Percentiles rank a stretch among this genome's conserved stretches.
These are phyloP conservation scores for Cervus canadensis DNA, from an alignment of 2,113 vertebrate species.

Conservation along the genomic window DNA sequence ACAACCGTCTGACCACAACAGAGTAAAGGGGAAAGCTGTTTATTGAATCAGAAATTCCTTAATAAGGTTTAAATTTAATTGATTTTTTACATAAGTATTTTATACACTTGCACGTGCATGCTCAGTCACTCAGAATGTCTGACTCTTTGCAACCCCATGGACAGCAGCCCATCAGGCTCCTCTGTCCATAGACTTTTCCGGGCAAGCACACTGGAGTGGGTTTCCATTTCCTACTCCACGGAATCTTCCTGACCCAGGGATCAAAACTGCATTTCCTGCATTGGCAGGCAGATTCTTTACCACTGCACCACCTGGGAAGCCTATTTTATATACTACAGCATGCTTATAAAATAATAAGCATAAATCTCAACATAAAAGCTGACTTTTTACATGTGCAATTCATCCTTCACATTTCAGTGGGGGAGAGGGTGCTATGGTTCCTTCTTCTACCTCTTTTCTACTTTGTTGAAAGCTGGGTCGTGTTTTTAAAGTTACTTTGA, in stretches of 20 bases:
- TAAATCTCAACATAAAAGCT: conserved; percentile 37
- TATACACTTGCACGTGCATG: conserved; percentile 6
- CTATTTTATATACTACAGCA: conserved; percentile 58
- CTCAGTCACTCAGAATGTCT: background rate
- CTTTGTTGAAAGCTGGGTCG: background rate
- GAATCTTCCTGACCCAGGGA: background rate
- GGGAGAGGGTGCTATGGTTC: background rate
- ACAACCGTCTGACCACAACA: background rate
- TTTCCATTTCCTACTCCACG: background rate
- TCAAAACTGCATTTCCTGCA: background rate
- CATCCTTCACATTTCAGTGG: background rate
- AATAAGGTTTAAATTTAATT: background rate
- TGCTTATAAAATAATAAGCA: conserved; percentile 48
- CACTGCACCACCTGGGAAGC: background rate
- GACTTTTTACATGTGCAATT: conserved; percentile 4
- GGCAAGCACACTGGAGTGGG: background rate
- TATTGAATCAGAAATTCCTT: conserved; percentile 53
- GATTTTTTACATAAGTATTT: conserved; percentile 40
- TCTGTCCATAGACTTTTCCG: background rate
- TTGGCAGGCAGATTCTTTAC: background rate
- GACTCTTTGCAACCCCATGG: background rate
- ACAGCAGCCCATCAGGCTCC: background rate
- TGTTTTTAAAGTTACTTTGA: background rate
- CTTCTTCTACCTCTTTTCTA: background rate
- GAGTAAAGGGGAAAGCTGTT: background rate